Base-by-base conservation (phyloP, 2,797 vertebrate genomes). In the Zonotrichia albicollis region DNA sequence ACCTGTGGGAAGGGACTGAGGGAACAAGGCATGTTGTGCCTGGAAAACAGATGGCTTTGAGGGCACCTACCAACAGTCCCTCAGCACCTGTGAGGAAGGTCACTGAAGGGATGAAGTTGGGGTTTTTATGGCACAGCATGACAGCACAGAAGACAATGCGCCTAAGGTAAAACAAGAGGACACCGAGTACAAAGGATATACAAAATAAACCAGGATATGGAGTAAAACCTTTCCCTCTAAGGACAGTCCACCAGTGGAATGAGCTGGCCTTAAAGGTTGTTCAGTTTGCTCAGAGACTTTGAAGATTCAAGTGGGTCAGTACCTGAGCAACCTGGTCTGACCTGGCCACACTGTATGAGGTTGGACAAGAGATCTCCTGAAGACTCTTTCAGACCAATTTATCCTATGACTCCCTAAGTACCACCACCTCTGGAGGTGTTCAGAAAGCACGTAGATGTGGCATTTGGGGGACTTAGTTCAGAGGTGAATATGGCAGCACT, bases 91-190 rank as follows among this genome's bases (percentile, higher is more conserved):
- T 7, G 7, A 26, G 34, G 46, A 90, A 17, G 50, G 32, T 68
- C 43, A 75, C 43, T 9, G 22, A 65, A 21, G 36, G 79, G 54
- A 57, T 26, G 3, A 64, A 74, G 17, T 36, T 43, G 48, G 53
- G 13, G 17, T 51, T 40, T 64, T 81, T 68, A 81, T 1, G 3
- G n/a, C 15, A 55, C 9, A 43, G 7, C 17, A 30, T 2, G 4
- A 66, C 0, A 0, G 12, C 34, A 68, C 51, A 73, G 64, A 75
- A 70, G 11, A 66, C n/a, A 70, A 9, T 5, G 9, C 12, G 8
- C 11, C 16, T 23, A 65, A 54, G 18, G 18, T 48, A 46, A 90
- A 75, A 16, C 16, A 80, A 46, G 20, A 80, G n/a, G 26, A 51
- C 27, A 27, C 16, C 6, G 1, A 51, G 50, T 17, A 17, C 27